Conservation (phyloP, 2,888 invertebrate species). For the Caenorhabditis virilis region DNA sequence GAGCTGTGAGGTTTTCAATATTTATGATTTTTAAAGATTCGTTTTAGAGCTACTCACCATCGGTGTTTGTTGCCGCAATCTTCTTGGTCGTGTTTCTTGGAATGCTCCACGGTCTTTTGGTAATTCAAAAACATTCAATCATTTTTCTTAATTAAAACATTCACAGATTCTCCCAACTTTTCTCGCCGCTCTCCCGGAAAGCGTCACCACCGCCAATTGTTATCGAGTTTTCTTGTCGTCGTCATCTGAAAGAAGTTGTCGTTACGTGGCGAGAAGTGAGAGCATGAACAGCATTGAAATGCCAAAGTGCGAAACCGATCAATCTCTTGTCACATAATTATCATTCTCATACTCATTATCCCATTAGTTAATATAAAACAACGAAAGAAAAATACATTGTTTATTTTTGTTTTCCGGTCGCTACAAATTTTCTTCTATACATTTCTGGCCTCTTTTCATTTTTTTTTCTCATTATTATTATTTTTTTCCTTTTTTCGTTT, state of each 20-base stretch:
- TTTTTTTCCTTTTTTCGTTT: slow-evolving; percentile 2
- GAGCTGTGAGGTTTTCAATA: slow-evolving; percentile 37
- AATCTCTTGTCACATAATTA: slow-evolving; percentile 11
- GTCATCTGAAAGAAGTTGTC: slow-evolving; percentile 57
- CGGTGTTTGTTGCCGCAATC: slow-evolving; percentile 65
- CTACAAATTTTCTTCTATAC: not conserved
- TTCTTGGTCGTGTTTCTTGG: slow-evolving; percentile 65
- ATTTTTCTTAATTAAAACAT: no score
- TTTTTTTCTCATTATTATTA: slow-evolving; percentile 1
- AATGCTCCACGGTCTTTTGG: slow-evolving; percentile 60
- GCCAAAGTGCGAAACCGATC: slow-evolving; percentile 26
- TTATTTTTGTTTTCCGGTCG: not conserved
- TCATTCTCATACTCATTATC: slow-evolving; percentile 2
- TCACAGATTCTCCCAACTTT: slow-evolving; percentile 60
- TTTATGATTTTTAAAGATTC: not conserved
- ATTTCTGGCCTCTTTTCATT: slow-evolving; percentile 4
- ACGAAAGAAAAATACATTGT: no score
- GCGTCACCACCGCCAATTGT: slow-evolving; percentile 57
- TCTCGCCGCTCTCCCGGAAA: slow-evolving; percentile 58
- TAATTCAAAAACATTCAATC: no score
- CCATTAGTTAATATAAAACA: not conserved
- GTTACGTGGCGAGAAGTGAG: slow-evolving; percentile 45
- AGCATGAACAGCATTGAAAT: slow-evolving; percentile 34
- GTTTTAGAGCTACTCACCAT: slow-evolving; percentile 58
- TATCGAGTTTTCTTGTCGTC: slow-evolving; percentile 60